Conservation (phyloP, 30 jellyfish, hydroid and myxozoan species). For the Morbakka virulenta region DNA sequence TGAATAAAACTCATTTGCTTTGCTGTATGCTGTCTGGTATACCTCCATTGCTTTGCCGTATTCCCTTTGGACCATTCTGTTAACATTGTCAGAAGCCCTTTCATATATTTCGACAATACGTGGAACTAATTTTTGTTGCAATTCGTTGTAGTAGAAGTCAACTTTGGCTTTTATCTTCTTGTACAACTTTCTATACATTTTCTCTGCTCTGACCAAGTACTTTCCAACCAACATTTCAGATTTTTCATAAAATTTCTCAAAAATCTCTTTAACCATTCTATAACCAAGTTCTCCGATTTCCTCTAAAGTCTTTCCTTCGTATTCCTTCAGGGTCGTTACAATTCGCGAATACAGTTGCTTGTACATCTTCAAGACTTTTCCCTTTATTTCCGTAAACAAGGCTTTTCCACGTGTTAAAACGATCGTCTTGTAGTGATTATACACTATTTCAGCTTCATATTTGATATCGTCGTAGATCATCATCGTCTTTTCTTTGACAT, state of each 20-base stretch:
- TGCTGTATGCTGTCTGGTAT: constrained; percentile 39
- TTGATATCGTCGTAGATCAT: constrained; percentile 70
- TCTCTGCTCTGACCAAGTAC: constrained; percentile 24
- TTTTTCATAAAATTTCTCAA: constrained; percentile 24
- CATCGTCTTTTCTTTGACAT: constrained; percentile 44
- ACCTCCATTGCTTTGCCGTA: constrained; percentile 1
- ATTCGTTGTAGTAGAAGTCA: constrained; percentile 1
- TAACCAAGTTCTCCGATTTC: constrained; percentile 54
- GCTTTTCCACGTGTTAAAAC: not conserved
- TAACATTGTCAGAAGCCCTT: not conserved
- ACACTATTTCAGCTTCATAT: constrained; percentile 15
- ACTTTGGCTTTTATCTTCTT: constrained; percentile 10
- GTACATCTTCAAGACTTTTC: constrained; percentile 47
- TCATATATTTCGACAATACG: constrained; percentile 30
- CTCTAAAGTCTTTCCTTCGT: constrained; percentile 94
- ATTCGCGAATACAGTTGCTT: constrained; percentile 29
- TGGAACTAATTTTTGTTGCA: not conserved
- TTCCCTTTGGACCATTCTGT: constrained; percentile 1
- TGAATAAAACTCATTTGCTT: constrained; percentile 32
- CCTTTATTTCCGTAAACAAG: not conserved
- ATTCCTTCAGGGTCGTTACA: constrained; percentile 53
- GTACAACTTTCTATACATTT: constrained; percentile 37
- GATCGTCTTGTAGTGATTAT: not conserved
- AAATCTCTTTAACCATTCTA: constrained; percentile 45
- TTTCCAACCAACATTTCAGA: constrained; percentile 10